Conservation (phyloP, 2,888 invertebrate genomes). For the Tinea pellionella region DNA sequence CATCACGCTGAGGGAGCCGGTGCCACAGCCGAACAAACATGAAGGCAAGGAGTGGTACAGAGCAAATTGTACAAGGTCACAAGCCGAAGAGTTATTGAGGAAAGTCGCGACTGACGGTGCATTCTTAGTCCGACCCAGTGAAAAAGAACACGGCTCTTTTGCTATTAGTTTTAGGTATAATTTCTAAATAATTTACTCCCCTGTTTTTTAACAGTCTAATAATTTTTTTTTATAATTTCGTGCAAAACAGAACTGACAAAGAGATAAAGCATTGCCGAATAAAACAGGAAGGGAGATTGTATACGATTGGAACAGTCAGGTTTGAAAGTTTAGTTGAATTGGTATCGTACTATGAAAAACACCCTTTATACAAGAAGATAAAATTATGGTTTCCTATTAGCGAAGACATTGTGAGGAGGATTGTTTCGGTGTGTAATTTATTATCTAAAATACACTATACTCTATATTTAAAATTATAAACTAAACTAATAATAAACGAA, state of each 20-base stretch:
- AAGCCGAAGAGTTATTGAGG: conserved; percentile 90
- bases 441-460: neutral
- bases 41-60: conserved; percentile 96
- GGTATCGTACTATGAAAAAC: conserved; percentile 89
- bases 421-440: conserved; percentile 69
- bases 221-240: too few species aligned
- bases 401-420: conserved; percentile 75
- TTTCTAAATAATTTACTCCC: neutral
- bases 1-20: conserved; percentile 88
- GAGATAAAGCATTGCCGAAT: conserved; percentile 98
- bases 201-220: neutral
- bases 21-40: conserved; percentile 95
- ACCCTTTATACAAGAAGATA: conserved; percentile 91
- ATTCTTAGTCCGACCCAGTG: conserved; percentile 92
- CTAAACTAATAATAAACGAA: neutral
- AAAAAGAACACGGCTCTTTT: conserved; percentile 85
- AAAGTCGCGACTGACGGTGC: conserved; percentile 91
- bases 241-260: conserved; percentile 82
- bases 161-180: conserved; percentile 92
- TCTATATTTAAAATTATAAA: neutral
- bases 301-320: conserved; percentile 89
- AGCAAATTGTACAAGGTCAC: conserved; percentile 79
- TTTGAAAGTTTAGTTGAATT: conserved; percentile 97
- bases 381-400: conserved; percentile 87
- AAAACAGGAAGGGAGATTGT: conserved; percentile 90